phyloP scores from a whole-genome alignment of 2,113 vertebrate species.

The Pao palembangensis region DNA sequence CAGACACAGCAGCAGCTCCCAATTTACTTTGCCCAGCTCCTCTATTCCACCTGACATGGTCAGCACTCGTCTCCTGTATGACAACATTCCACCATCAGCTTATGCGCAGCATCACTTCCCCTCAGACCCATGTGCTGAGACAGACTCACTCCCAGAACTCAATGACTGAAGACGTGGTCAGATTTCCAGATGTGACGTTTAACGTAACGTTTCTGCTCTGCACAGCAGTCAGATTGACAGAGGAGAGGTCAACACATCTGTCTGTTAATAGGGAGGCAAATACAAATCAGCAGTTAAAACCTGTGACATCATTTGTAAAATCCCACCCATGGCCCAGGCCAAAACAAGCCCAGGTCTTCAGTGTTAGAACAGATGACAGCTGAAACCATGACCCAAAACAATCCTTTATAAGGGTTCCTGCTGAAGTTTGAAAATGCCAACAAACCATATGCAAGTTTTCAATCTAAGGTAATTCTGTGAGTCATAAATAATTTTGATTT shows the following conservation, averaged over 20 bases:
- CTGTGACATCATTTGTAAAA: background rate
- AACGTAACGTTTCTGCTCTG: background rate
- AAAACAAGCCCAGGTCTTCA: too few relatives aligned
- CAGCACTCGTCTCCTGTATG: slow-evolving; percentile 79
- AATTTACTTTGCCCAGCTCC: slow-evolving; percentile 79
- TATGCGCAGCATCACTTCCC: background rate
- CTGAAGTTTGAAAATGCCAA: too few relatives aligned
- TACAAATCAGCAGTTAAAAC: background rate
- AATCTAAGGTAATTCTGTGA: too few relatives aligned
- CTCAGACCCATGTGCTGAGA: background rate
- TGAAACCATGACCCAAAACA: too few relatives aligned
- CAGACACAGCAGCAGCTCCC: slow-evolving; percentile 86
- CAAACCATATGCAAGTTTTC: too few relatives aligned
- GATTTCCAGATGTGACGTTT: slow-evolving; percentile 19
- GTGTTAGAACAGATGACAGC: too few relatives aligned
- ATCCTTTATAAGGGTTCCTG: too few relatives aligned
- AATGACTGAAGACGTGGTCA: slow-evolving; percentile 29
- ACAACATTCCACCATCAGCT: background rate
- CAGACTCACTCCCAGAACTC: slow-evolving; percentile 67
- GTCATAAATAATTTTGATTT: too few relatives aligned
- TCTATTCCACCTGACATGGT: slow-evolving; percentile 83
- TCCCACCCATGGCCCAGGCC: background rate
- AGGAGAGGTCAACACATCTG: slow-evolving; percentile 35
- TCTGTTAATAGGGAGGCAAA: slow-evolving; percentile 18
- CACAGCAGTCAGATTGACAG: slow-evolving; percentile 8